phyloP scores from a whole-genome alignment of 1,140 invertebrate genomes.

The Drosophila ananassae region DNA sequence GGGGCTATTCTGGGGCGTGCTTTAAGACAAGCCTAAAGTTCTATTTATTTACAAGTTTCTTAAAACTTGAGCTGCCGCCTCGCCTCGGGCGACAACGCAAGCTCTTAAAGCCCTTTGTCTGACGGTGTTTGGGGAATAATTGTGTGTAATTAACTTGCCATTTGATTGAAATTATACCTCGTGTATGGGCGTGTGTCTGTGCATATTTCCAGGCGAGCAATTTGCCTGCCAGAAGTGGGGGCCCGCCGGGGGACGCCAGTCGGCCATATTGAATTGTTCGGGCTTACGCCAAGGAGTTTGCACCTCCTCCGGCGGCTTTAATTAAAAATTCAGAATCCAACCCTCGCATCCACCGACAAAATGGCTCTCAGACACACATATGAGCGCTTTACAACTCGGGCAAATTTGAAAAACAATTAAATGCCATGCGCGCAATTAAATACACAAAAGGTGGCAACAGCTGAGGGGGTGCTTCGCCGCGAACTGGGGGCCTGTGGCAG shows the following conservation, averaged over 20 bases:
- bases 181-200: conserved; percentile 9
- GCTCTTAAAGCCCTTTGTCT: conserved; percentile 21
- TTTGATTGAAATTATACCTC: conserved; percentile 78
- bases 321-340: conserved; percentile 74
- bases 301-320: conserved; percentile 68
- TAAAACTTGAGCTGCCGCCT: conserved; percentile 13
- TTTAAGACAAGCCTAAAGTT: too few relatives aligned
- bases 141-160: conserved; percentile 72
- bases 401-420: conserved; percentile 83
- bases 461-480: neutral
- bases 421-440: conserved; percentile 83
- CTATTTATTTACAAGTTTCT: neutral
- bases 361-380: conserved; percentile 53
- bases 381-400: conserved; percentile 74
- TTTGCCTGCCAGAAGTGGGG: conserved; percentile 62
- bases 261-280: conserved; percentile 70
- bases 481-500: neutral
- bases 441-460: conserved; percentile 81
- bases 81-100: neutral
- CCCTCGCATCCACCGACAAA: conserved; percentile 58
- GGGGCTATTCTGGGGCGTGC: too few relatives aligned
- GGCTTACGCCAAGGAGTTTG: conserved; percentile 53
- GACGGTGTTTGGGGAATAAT: conserved; percentile 57
- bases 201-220: conserved; percentile 55
- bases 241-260: conserved; percentile 19